These are phyloP conservation scores for Patella caerulea DNA, from an alignment of 2,888 invertebrate species.

Conservation along the genomic window DNA sequence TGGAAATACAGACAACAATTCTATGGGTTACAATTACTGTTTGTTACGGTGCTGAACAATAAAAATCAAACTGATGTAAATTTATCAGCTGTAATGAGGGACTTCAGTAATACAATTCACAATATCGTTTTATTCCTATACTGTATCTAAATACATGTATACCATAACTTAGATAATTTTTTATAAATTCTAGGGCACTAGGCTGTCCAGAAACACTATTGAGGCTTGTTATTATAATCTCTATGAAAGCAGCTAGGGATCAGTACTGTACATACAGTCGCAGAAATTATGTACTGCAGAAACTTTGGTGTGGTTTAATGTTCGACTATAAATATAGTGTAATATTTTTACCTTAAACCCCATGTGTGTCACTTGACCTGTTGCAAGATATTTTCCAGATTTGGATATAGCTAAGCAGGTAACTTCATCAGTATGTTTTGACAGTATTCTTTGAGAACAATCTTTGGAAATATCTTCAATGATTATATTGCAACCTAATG, in stretches of 20 bases:
- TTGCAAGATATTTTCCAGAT: conserved; percentile 85
- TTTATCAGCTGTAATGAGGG: too few species aligned
- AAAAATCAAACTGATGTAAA: too few species aligned
- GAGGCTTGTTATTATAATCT: too few species aligned
- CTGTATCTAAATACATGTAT: too few species aligned
- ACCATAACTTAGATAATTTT: too few species aligned
- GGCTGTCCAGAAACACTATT: too few species aligned
- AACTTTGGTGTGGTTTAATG: background rate
- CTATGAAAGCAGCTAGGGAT: background rate
- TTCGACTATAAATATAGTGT: background rate
- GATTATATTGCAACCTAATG: conserved; percentile 71
- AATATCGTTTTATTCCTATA: too few species aligned
- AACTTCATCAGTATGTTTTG: conserved; percentile 71
- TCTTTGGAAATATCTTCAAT: conserved; percentile 67
- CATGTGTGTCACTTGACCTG: conserved; percentile 91
- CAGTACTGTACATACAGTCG: background rate
- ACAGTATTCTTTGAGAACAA: conserved; percentile 64
- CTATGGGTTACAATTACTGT: too few species aligned
- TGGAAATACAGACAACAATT: too few species aligned
- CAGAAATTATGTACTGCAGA: background rate
- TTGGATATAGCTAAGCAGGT: conserved; percentile 75
- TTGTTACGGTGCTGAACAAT: too few species aligned
- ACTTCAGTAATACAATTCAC: too few species aligned
- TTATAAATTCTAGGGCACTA: too few species aligned
- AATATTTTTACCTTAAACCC: conserved; percentile 81